Conservation (phyloP, 2,113 vertebrate species). For the Tragelaphus scriptus region DNA sequence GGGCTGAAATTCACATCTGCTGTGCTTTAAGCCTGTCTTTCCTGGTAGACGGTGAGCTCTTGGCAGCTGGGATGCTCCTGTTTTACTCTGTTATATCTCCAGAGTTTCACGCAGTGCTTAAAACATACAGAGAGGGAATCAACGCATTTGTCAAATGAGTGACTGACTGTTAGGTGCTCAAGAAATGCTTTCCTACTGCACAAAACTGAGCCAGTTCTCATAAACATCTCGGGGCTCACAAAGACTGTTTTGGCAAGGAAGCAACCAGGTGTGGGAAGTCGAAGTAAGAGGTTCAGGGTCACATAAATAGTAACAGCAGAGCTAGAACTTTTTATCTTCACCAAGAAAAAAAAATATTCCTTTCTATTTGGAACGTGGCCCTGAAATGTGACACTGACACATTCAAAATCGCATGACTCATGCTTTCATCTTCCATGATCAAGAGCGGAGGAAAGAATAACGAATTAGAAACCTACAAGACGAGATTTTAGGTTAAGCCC, state of each 20-base stretch:
- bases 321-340: background rate
- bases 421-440: background rate
- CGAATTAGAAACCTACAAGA: background rate
- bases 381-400: background rate
- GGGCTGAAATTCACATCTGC: background rate
- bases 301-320: background rate
- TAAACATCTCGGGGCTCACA: background rate
- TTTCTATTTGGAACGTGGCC: conserved; percentile 12
- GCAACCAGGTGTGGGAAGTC: background rate
- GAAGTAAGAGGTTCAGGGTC: background rate
- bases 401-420: background rate
- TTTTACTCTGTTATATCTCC: background rate
- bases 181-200: background rate
- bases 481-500: background rate
- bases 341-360: background rate
- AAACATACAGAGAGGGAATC: background rate
- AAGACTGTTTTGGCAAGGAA: background rate
- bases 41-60: background rate
- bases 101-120: background rate
- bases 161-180: background rate
- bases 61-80: background rate
- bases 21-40: background rate
- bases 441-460: background rate
- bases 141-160: background rate
- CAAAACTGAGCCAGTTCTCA: background rate